Base-by-base conservation (phyloP, 2,113 vertebrate genomes). In the Ophthalmolycus amberensis region DNA sequence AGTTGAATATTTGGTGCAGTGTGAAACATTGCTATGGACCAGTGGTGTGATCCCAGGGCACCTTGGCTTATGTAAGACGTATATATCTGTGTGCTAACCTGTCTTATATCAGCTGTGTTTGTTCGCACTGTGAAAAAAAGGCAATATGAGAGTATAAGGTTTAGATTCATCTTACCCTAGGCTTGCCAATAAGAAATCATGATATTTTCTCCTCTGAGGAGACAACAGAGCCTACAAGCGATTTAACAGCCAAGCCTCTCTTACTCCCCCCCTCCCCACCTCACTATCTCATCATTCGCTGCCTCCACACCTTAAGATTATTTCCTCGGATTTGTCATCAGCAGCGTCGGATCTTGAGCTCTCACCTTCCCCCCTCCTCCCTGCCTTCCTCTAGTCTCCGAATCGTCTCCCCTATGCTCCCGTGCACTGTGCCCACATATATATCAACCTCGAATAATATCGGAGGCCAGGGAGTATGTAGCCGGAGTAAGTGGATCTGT, bases 401-500 rank as follows among this genome's bases (percentile, higher is more conserved):
- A 76, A 46, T 80, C 40, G 48, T 70, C 22, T 68, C 67, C 68
- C 58, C 12, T 22, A 1, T 62, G 25, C 68, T 29, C 44, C 25
- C 25, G 1, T 70, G 42, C 4, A 9, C 63, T 29, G 25, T 60
- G 29, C 65, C 65, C 70, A 74, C 60, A 89, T 69, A 78, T 74
- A 86, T 84, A 85, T 85, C 82, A 85, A 71, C 73, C 66, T 65
- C 80, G 87, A 88, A 92, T 89, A 84, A 85, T 89, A 92, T 84
- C 79, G 82, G 68, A 69, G 84, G 75, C 83, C 62, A 25, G 44
- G 63, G 79, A 69, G 54, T 76, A 89, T 89, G 84, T 86, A 85
- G 88, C 70, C 63, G 72, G 89, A 85, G 87, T 93, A 91, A 93
- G 82, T 89, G 88, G 75, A 90, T 91, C 85, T 90, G 93, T 93